phyloP scores from a whole-genome alignment of 92 coral and sea anemone genomes.

The Epizoanthus illoricatus region DNA sequence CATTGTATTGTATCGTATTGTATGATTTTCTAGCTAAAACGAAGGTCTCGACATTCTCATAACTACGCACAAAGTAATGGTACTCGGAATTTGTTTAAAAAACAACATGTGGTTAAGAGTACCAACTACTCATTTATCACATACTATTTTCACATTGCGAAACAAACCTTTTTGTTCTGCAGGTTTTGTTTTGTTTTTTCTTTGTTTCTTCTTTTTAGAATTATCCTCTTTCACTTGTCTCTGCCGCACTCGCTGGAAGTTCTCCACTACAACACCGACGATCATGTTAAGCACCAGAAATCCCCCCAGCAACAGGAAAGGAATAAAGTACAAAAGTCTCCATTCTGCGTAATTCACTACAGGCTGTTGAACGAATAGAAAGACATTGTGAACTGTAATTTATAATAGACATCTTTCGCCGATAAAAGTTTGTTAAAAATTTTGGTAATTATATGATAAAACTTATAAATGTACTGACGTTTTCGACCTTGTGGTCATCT shows the following conservation, averaged over 20 bases:
- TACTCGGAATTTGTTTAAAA: too few relatives aligned
- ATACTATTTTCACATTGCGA: not conserved
- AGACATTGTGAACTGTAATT: not conserved
- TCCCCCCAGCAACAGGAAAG: slow-evolving; percentile 91
- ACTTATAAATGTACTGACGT: too few relatives aligned
- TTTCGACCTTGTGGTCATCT: too few relatives aligned
- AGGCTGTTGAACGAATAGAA: slow-evolving; percentile 61
- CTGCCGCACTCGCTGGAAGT: slow-evolving; percentile 92
- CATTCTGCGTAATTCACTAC: slow-evolving; percentile 78
- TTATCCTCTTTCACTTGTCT: slow-evolving; percentile 78
- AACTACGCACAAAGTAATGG: too few relatives aligned
- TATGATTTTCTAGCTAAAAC: not conserved
- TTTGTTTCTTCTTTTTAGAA: slow-evolving; percentile 41
- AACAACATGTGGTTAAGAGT: too few relatives aligned
- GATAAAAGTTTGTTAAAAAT: too few relatives aligned
- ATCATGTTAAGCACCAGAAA: slow-evolving; percentile 96
- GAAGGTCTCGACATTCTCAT: not conserved
- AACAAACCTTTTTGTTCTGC: slow-evolving; percentile 42
- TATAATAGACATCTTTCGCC: too few relatives aligned
- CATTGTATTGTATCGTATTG: not conserved
- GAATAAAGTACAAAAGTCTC: slow-evolving; percentile 88
- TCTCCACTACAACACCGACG: slow-evolving; percentile 96
- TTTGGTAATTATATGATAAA: too few relatives aligned
- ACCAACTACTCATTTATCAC: too few relatives aligned
- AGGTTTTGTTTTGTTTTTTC: slow-evolving; percentile 35